Evolutionary conservation across 2,888 invertebrate species (phyloP).

Genomic region (Pandemis heparana): DNA sequence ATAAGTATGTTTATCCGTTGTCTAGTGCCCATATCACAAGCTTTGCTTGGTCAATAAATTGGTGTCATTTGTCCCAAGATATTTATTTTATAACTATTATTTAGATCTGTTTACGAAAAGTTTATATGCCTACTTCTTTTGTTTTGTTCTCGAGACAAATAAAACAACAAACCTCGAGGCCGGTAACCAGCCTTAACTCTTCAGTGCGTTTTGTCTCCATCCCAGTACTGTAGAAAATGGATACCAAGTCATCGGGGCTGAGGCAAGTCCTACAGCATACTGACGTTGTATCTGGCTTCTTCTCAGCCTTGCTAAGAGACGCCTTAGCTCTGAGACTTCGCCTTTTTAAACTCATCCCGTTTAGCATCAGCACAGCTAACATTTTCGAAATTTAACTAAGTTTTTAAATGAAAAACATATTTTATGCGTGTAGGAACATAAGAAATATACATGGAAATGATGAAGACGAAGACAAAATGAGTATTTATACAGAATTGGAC

Average conservation of each 20-base stretch:
- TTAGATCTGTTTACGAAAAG: no score
- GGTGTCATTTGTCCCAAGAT: no score
- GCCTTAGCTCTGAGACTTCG: slow-evolving; percentile 15
- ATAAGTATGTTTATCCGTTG: no score
- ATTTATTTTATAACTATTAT: no score
- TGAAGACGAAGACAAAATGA: neutral
- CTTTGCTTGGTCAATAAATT: no score
- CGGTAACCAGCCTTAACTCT: slow-evolving; percentile 39
- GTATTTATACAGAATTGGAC: neutral
- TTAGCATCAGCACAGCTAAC: slow-evolving; percentile 37
- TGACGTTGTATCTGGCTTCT: slow-evolving; percentile 27
- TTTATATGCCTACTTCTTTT: no score
- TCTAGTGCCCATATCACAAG: no score
- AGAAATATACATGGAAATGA: neutral
- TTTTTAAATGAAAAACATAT: neutral
- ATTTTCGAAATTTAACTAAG: slow-evolving; percentile 26
- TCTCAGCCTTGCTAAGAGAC: slow-evolving; percentile 21
- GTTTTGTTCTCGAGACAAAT: no score
- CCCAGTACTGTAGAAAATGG: slow-evolving; percentile 39
- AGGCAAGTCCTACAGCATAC: slow-evolving; percentile 43
- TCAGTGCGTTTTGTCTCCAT: slow-evolving; percentile 37
- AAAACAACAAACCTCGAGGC: slow-evolving; percentile 37
- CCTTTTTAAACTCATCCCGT: slow-evolving; percentile 33
- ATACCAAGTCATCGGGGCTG: slow-evolving; percentile 26
- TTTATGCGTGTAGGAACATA: neutral